Evolutionary conservation across 2,113 vertebrate genomes (phyloP).

Genomic region (Zosterops hypoxanthus): DNA sequence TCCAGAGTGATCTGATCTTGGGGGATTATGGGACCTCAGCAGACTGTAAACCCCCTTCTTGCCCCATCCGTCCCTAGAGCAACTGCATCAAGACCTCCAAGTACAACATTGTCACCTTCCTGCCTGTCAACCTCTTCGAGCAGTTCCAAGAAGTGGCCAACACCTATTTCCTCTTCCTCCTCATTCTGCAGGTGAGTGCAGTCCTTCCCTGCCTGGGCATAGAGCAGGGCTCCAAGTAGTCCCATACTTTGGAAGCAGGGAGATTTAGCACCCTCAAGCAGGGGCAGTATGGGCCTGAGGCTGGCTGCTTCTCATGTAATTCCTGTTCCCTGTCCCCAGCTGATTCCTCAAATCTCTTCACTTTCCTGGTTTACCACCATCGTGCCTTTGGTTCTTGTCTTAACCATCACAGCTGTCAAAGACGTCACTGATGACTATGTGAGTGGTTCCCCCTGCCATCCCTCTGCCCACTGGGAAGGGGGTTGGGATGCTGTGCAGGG

Average conservation of each 20-base stretch:
- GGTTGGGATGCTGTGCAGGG: not conserved
- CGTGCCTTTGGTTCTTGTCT: slow-evolving; percentile 96
- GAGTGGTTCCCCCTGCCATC: not conserved
- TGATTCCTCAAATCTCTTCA: slow-evolving; percentile 96
- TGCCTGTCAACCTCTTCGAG: slow-evolving; percentile 96
- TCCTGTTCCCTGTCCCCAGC: slow-evolving; percentile 58
- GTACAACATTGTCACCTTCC: slow-evolving; percentile 93
- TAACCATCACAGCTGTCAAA: slow-evolving; percentile 95
- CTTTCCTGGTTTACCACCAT: slow-evolving; percentile 99
- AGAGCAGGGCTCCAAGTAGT: not conserved
- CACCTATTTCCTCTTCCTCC: slow-evolving; percentile 96
- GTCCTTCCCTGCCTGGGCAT: not conserved
- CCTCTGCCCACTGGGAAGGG: not conserved
- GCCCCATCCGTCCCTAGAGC: slow-evolving; percentile 62
- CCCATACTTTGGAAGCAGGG: no score
- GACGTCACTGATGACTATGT: slow-evolving; percentile 96
- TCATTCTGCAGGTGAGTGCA: slow-evolving; percentile 89
- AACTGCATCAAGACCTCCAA: slow-evolving; percentile 98
- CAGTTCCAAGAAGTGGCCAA: slow-evolving; percentile 99
- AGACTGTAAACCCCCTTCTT: not conserved
- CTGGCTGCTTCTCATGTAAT: not conserved
- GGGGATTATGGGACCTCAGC: fast-evolving
- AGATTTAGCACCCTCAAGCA: not conserved
- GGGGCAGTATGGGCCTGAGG: not conserved
- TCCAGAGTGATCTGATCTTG: not conserved